These are phyloP conservation scores for Caerostris darwini DNA, from an alignment of 1,140 invertebrate species.

Conservation along the genomic window DNA sequence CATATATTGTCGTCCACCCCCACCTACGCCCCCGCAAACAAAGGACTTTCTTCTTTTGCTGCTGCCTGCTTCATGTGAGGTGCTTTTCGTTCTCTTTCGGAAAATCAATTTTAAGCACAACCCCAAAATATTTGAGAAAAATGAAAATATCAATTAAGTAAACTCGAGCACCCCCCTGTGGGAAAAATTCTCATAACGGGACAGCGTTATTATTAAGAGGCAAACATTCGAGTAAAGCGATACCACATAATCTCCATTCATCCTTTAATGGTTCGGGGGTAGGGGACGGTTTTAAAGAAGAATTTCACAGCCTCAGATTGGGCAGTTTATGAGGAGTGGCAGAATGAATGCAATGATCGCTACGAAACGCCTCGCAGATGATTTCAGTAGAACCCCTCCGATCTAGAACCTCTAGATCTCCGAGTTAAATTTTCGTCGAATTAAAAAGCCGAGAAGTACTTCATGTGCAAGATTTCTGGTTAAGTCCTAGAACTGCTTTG, in stretches of 20 bases:
- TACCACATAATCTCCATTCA: neutral
- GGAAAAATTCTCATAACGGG: neutral
- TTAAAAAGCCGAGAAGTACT: neutral
- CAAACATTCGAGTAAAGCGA: neutral
- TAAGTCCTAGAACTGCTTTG: neutral
- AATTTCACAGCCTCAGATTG: neutral
- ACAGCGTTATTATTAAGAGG: neutral
- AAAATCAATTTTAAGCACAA: too few relatives aligned
- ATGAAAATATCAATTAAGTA: neutral
- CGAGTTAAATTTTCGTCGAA: slow-evolving; percentile 27
- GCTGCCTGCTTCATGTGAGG: too few relatives aligned
- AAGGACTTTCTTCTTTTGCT: too few relatives aligned
- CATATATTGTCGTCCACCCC: neutral
- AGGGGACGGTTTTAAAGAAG: neutral
- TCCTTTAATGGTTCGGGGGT: slow-evolving; percentile 10
- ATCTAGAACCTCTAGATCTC: neutral
- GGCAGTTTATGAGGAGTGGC: neutral
- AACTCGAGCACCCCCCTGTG: neutral
- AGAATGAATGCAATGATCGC: neutral
- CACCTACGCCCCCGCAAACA: too few relatives aligned
- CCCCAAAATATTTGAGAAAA: too few relatives aligned
- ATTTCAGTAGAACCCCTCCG: neutral
- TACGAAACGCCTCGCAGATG: neutral
- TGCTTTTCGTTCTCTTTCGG: too few relatives aligned
- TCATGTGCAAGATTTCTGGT: neutral